Base-by-base conservation (phyloP, 2,797 vertebrate genomes). In the Chaunax sp. region DNA sequence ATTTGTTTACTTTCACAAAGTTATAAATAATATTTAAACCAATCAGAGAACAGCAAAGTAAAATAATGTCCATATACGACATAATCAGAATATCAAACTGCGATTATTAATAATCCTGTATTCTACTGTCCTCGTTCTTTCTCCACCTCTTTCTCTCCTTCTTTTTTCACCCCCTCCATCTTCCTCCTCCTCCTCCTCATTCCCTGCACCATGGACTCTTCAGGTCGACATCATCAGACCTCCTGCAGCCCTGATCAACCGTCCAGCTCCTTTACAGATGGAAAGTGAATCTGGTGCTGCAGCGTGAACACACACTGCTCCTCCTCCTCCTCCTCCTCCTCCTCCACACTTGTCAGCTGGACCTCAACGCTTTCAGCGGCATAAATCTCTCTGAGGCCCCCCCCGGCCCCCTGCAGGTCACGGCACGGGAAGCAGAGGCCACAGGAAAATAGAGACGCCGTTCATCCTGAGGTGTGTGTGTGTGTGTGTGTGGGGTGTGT, bases 361-460 rank as follows among this genome's bases (percentile, higher is more conserved):
- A 65, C 62, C 40, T 66, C 4, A 44, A 33, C 16, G 52, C n/a
- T 73, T 57, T 9, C 46, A 19, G 38, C 6, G 19, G 22, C 46
- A 37, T 81, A 73, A 81, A 79, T 75, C 71, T 62, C 9, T 9
- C 33, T n/a, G 50, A 10, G 13, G 60, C 76, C 76, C 68, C 72
- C 5, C 38, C 66, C 73, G 28, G 37, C 35, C 43, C 62, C 44
- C 63, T 1, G 23, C 60, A 33, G 74, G 64, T 72, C 68, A 30
- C 38, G 45, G 53, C 53, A 20, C 19, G 5, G 76, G 69, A 79
- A 73, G 53, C 35, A 20, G 66, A 61, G 64, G 50, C 66, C 66
- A 30, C 20, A 43, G 61, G 11, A 54, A 23, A 57, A 40, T 26
- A 19, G 49, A 50, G 59, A 41, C 37, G 18, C 44, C 30, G 53